Conservation (phyloP, 2,113 vertebrate species). For the Numenius arquata region DNA sequence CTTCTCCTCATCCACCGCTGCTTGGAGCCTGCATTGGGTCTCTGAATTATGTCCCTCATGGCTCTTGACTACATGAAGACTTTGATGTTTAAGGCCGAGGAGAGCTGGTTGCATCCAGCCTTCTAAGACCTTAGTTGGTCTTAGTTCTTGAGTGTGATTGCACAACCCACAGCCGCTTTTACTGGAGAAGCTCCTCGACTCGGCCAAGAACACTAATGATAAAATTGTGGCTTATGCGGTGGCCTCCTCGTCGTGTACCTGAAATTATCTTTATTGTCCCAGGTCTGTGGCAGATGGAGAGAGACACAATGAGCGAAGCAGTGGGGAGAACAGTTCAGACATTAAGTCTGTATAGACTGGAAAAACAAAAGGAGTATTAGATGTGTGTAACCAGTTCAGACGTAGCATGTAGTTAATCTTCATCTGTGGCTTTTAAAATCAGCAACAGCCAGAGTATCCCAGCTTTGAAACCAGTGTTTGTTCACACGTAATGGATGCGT, state of each 20-base stretch:
- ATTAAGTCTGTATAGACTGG: background rate
- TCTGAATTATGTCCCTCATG: background rate
- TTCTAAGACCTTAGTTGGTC: background rate
- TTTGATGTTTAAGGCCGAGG: background rate
- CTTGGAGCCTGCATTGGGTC: background rate
- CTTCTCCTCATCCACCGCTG: rapidly evolving
- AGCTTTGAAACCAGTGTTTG: background rate
- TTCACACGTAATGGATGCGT: background rate
- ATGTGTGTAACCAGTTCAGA: background rate
- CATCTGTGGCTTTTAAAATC: conserved; percentile 37
- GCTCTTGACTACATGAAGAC: background rate
- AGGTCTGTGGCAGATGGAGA: background rate
- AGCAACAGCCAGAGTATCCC: background rate
- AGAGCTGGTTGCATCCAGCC: background rate
- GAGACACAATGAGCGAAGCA: background rate
- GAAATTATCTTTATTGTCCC: background rate
- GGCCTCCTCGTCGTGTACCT: background rate
- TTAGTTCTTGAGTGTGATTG: rapidly evolving
- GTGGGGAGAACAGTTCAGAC: background rate
- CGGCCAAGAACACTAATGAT: background rate
- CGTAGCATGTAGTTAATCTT: background rate
- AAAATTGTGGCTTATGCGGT: background rate
- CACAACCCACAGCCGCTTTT: rapidly evolving
- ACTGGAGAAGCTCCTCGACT: background rate
- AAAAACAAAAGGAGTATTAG: background rate